Evolutionary conservation across 1,140 invertebrate genomes (phyloP).

Genomic region (Saccostrea cuccullata): DNA sequence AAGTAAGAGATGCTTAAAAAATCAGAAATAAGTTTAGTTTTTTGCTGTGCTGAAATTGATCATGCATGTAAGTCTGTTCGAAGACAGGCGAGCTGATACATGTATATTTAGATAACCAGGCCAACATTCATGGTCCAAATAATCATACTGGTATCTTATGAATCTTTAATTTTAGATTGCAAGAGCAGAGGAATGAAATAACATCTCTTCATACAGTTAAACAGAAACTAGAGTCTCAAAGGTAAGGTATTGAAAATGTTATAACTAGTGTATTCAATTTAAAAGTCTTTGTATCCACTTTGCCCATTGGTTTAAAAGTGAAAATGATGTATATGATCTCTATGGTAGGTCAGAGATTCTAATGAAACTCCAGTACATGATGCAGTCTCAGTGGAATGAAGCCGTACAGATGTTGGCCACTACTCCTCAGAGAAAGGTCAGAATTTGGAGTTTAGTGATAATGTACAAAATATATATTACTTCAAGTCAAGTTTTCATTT

Average conservation of each 20-base stretch:
- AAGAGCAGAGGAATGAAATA: constrained; percentile 67
- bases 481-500: not conserved
- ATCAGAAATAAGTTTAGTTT: not conserved
- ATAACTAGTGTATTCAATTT: not conserved
- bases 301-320: too few relatives aligned
- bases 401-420: constrained; percentile 69
- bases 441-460: not conserved
- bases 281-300: too few relatives aligned
- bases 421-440: constrained; percentile 65
- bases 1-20: constrained; percentile 52
- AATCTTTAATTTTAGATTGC: constrained; percentile 61
- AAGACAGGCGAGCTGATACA: not conserved
- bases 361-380: constrained; percentile 72
- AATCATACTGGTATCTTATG: not conserved
- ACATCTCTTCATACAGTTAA: constrained; percentile 65
- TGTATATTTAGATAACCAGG: not conserved
- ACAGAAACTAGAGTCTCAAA: constrained; percentile 73
- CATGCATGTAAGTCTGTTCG: too few relatives aligned
- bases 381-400: constrained; percentile 76
- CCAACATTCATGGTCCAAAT: not conserved
- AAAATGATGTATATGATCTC: too few relatives aligned
- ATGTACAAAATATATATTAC: not conserved
- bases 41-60: too few relatives aligned
- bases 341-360: constrained; percentile 68
- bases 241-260: constrained; percentile 53